These are phyloP conservation scores for Gastrophysa polygoni DNA, from an alignment of 2,888 invertebrate genomes.

Conservation along the genomic window DNA sequence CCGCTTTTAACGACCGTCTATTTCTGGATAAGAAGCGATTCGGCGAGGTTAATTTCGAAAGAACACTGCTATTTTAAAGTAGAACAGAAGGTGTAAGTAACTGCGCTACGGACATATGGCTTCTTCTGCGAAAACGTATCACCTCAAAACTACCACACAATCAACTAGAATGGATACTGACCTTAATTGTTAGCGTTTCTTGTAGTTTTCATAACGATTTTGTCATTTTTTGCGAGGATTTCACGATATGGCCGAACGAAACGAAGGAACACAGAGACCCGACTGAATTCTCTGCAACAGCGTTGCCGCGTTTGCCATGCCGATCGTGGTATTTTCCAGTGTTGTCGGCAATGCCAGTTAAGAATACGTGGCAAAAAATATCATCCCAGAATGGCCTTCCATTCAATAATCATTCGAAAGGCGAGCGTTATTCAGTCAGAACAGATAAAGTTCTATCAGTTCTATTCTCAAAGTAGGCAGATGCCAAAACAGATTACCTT, in stretches of 20 bases:
- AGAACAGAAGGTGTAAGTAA: constrained; percentile 38
- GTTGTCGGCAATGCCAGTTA: background rate
- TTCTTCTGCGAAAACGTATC: constrained; percentile 27
- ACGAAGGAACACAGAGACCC: constrained; percentile 30
- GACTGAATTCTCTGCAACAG: constrained; percentile 25
- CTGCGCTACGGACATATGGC: constrained; percentile 44
- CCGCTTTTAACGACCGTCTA: background rate
- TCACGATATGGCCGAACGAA: constrained; percentile 16
- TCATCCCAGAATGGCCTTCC: background rate
- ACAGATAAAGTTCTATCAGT: background rate
- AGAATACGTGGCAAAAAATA: background rate
- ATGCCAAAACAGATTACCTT: too few species aligned
- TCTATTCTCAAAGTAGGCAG: too few species aligned
- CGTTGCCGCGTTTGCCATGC: constrained; percentile 19
- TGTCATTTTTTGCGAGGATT: constrained; percentile 24
- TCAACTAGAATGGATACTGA: constrained; percentile 22
- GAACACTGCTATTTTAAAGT: constrained; percentile 14
- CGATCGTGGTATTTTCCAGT: background rate
- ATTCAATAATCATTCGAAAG: background rate
- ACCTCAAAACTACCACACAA: background rate
- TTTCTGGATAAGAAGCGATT: background rate
- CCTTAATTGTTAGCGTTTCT: constrained; percentile 21
- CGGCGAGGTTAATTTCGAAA: constrained; percentile 12
- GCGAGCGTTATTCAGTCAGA: background rate
- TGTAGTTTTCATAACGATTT: constrained; percentile 19